Evolutionary conservation across 2,113 vertebrate genomes (phyloP).

Genomic region (Willisornis vidua): DNA sequence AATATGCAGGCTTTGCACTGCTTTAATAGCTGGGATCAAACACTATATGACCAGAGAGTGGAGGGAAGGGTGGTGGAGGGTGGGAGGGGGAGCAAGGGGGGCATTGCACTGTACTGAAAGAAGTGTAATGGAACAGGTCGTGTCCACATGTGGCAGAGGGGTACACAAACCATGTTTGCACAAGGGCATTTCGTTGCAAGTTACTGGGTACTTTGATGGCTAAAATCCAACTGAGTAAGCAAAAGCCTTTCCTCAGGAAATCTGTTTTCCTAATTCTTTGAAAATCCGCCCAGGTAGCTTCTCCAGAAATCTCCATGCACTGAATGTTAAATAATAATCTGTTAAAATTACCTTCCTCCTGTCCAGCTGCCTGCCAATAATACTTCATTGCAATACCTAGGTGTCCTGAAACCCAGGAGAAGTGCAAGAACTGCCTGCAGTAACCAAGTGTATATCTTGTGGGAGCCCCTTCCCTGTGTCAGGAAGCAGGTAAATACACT

Average conservation of each 20-base stretch:
- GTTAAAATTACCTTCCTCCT: background rate
- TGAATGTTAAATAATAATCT: background rate
- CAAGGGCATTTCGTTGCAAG: background rate
- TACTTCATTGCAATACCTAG: background rate
- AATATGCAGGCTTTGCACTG: background rate
- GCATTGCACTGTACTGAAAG: background rate
- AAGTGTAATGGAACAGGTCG: rapidly evolving
- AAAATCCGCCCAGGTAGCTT: background rate
- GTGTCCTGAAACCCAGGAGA: background rate
- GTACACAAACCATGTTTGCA: background rate
- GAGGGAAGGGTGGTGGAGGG: background rate
- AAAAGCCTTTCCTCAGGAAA: background rate
- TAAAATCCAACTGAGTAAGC: background rate
- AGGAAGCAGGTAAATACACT: background rate
- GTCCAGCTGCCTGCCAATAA: background rate
- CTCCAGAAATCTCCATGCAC: background rate
- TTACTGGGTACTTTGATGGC: background rate
- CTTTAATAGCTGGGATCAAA: background rate
- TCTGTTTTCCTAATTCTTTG: background rate
- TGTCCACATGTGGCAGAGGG: background rate
- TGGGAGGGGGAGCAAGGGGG: rapidly evolving
- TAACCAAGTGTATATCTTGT: background rate
- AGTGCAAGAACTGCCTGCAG: background rate
- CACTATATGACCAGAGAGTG: background rate
- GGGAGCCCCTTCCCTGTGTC: background rate